Evolutionary conservation across 2,797 vertebrate species (phyloP), one percentile per base, ranked within the genome.

Genomic region (Chloroceryle amazona): DNA sequence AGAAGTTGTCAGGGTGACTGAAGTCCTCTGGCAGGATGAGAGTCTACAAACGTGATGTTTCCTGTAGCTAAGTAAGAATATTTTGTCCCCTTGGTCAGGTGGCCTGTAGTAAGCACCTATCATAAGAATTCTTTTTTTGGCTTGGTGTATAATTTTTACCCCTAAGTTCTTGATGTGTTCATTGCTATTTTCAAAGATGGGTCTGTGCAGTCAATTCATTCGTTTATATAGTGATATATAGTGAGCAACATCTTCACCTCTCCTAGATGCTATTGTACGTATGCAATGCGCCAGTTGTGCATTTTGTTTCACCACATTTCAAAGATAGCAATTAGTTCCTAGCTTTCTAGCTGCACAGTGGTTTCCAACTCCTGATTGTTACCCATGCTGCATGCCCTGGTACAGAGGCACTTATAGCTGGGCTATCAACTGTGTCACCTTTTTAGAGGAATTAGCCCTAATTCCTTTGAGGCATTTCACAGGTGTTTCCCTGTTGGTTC

Each of bases 311-410:
- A 54, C 37, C 19, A 47, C 19, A 17, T 54, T 86, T 52, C 61
- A 58, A 16, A 37, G 39, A 49, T 2, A 42, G 11, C 0, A 0
- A 29, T 57, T 47, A 26, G 13, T 31, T 73, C 11, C 37, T 46
- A 21, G 15, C 1, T 7, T 68, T 73, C 31, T 28, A 74, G 16
- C 13, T 35, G 18, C 35, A 14, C 19, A 60, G 31, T 6, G 28
- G 7, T 22, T 80, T 47, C 46, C 33, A 81, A 10, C 7, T 91
- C 37, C 49, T 73, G 11, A 2, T 60, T 33, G 7, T 16, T 42
- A 42, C 10, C 15, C 13, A 4, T 10, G 12, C 18, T 57, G 21
- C 1, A 1, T 8, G 9, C 13, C 16, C 16, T 76, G 15, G 3
- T 60, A 63, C 7, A 29, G 13, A 44, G 21, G 20, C 18, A 11